Conservation (phyloP, 2,113 vertebrate species). For the Ictalurus punctatus region DNA sequence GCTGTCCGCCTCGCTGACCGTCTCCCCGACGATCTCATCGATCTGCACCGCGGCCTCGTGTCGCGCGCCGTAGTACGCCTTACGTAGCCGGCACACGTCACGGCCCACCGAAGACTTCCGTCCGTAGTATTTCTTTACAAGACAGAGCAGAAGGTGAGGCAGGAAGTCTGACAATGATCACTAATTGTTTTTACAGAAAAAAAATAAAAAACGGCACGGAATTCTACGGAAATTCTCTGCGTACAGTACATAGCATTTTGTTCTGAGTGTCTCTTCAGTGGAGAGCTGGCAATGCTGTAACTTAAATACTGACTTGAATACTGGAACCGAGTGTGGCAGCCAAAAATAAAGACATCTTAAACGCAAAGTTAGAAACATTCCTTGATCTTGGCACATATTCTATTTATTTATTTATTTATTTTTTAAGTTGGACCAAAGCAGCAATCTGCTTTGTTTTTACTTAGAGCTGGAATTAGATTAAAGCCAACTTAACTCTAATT, state of each 20-base stretch:
- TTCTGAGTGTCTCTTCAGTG: background rate
- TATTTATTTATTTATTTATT: background rate
- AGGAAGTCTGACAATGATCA: background rate
- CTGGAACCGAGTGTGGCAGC: background rate
- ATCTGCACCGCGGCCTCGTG: constrained; percentile 93
- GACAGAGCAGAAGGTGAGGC: background rate
- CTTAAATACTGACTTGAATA: background rate
- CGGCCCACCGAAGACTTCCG: constrained; percentile 89
- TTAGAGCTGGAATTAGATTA: background rate
- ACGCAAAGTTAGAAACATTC: background rate
- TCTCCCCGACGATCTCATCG: constrained; percentile 97
- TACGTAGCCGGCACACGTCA: constrained; percentile 90
- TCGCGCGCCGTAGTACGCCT: constrained; percentile 91
- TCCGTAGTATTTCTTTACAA: constrained; percentile 90
- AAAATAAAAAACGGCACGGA: background rate
- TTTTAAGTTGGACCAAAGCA: background rate
- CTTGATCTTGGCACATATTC: background rate
- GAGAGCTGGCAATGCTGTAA: background rate
- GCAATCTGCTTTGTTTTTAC: constrained; percentile 1
- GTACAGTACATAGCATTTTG: background rate
- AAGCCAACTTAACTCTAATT: background rate
- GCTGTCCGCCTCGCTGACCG: constrained; percentile 95
- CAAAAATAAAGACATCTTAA: constrained; percentile 5
- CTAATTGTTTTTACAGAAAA: background rate
- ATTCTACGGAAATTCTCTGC: background rate